Conservation (phyloP, 2,113 vertebrate species). For the Propithecus coquereli region DNA sequence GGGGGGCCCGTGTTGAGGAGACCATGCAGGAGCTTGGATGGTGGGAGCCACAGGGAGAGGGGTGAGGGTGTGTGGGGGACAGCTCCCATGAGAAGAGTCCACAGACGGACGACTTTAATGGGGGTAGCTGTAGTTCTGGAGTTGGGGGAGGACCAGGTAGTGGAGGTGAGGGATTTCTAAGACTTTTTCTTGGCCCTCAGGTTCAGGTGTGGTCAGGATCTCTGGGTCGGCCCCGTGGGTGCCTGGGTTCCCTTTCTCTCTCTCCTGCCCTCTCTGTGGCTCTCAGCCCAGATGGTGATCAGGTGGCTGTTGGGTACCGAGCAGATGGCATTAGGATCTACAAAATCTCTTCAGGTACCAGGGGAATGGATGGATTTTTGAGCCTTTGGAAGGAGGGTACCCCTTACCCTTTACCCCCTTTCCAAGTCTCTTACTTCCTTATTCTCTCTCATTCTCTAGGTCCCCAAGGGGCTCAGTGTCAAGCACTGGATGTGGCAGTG, state of each 20-base stretch:
- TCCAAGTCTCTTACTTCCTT: not conserved
- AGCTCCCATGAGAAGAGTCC: not conserved
- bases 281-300: constrained; percentile 73
- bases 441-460: constrained; percentile 69
- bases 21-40: not conserved
- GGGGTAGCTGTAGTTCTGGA: not conserved
- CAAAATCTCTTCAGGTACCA: constrained; percentile 81
- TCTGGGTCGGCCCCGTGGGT: constrained; percentile 80
- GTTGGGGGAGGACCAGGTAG: not conserved
- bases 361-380: not conserved
- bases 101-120: not conserved
- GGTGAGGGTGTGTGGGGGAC: rapidly evolving
- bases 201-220: constrained; percentile 90
- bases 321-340: constrained; percentile 84
- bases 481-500: constrained; percentile 71
- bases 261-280: constrained; percentile 85
- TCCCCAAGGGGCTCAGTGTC: constrained; percentile 65
- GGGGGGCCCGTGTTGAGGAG: not conserved
- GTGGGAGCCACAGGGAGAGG: not conserved
- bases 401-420: not conserved
- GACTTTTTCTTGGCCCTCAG: constrained; percentile 70
- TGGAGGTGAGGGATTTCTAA: not conserved
- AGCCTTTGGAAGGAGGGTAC: not conserved
- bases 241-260: constrained; percentile 51
- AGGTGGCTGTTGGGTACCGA: constrained; percentile 86